Conservation (phyloP, 2,888 invertebrate species). For the Athalia cordata region DNA sequence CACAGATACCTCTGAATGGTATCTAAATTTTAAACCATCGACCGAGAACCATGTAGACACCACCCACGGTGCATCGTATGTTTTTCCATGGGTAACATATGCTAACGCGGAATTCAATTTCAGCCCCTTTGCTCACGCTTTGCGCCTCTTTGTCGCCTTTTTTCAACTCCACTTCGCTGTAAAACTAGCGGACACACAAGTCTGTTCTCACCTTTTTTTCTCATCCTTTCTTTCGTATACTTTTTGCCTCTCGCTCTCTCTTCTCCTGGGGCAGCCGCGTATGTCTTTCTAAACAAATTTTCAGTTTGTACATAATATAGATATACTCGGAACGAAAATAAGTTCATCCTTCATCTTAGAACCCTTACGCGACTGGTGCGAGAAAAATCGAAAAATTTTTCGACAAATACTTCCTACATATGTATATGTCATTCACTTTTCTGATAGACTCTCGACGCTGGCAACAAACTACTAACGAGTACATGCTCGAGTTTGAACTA, state of each 20-base stretch:
- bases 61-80: conserved; percentile 37
- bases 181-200: conserved; percentile 42
- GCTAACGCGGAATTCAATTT: conserved; percentile 43
- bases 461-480: conserved; percentile 9
- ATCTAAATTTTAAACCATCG: conserved; percentile 9
- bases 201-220: conserved; percentile 41
- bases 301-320: conserved; percentile 9
- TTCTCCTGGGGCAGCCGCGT: conserved; percentile 24
- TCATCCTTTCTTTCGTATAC: background rate
- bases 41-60: conserved; percentile 4
- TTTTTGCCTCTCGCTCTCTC: background rate
- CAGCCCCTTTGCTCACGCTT: conserved; percentile 42
- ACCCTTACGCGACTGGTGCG: conserved; percentile 38
- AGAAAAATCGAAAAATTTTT: conserved; percentile 33
- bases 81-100: conserved; percentile 40
- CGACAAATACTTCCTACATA: conserved; percentile 22
- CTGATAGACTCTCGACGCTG: background rate
- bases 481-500: background rate
- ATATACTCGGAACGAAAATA: conserved; percentile 26
- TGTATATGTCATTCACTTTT: conserved; percentile 4
- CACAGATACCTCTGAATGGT: conserved; percentile 11
- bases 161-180: conserved; percentile 28
- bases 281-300: conserved; percentile 42
- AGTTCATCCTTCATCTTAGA: conserved; percentile 41
- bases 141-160: conserved; percentile 37